phyloP scores from a whole-genome alignment of 2,113 vertebrate genomes.

The Catharus fuscescens region DNA sequence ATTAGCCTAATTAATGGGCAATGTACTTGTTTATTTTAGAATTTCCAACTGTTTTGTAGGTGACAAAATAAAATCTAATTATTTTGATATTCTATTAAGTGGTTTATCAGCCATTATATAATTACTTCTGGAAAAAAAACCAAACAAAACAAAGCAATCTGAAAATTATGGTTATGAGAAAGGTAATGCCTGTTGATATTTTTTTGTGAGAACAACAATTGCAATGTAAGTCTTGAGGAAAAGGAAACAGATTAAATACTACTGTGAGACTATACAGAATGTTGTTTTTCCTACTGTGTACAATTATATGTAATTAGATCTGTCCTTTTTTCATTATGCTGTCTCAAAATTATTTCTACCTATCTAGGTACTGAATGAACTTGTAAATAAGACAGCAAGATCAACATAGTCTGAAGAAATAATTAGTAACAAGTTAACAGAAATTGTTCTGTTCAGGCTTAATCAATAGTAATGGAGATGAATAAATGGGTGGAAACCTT shows the following conservation, averaged over 20 bases:
- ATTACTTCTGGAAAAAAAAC: slow-evolving; percentile 8
- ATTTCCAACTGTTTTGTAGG: slow-evolving; percentile 6
- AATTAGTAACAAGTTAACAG: slow-evolving; percentile 62
- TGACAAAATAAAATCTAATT: slow-evolving; percentile 64
- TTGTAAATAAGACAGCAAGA: slow-evolving; percentile 35
- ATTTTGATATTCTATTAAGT: slow-evolving; percentile 62
- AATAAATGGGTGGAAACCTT: slow-evolving; percentile 42
- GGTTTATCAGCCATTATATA: slow-evolving; percentile 4
- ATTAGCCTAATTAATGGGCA: slow-evolving; percentile 2
- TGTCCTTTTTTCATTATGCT: slow-evolving; percentile 50
- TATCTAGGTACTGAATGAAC: slow-evolving; percentile 35
- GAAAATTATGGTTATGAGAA: slow-evolving; percentile 31
- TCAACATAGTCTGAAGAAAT: slow-evolving; percentile 47
- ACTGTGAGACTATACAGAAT: slow-evolving; percentile 27
- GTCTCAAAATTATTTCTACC: slow-evolving; percentile 57
- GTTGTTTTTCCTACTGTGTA: slow-evolving; percentile 46
- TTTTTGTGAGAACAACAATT: slow-evolving; percentile 22
- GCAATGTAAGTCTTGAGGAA: background rate
- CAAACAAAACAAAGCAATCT: background rate
- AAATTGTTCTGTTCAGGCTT: slow-evolving; percentile 34
- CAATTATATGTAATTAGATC: slow-evolving; percentile 62
- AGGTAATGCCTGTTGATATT: slow-evolving; percentile 30
- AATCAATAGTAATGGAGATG: slow-evolving; percentile 49
- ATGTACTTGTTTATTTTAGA: slow-evolving; percentile 26
- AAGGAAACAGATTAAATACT: slow-evolving; percentile 34